Evolutionary conservation across 2,797 vertebrate species (phyloP), one percentile per base, ranked within the genome.

Genomic region (Trachurus trachurus): DNA sequence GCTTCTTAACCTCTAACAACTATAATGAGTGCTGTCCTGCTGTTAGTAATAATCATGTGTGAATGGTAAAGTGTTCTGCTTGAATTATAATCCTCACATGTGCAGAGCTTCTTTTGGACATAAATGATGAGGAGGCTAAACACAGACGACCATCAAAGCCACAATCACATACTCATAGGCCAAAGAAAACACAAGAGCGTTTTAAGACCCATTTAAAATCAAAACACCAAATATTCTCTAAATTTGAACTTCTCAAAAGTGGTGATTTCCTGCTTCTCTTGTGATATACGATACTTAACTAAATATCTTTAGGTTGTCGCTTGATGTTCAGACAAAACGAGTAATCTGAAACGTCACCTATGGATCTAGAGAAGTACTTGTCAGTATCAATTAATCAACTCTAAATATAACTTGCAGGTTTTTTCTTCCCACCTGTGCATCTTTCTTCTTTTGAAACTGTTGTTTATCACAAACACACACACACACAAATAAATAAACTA

Each of bases 91-190:
- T 40, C 64, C 22, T 60, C 57, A 68, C 65, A 39, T 53, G 21
- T 16, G 44, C 22, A 58, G 22, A 12, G 44, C 37, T 47, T 64
- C 2, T 37, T 62, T 26, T 29, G 11, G 47, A 26, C 52, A 22
- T 8, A 52, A 17, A 22, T 81, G 65, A 47, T 59, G 21, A 66
- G 15, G 37, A 66, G 50, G 37, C 40, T 61, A 64, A 63, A 71
- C 29, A 61, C 56, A 77, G 61, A 76, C 12, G 73, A 42, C 57
- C 37, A 58, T 66, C 29, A 61, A 62, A 75, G 56, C 50, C 44
- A 60, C n/a, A 2, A 74, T 78, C 57, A 78, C 26, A 81, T 60
- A 73, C 29, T 44, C 0, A 5, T 6, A 47, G 15, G 47, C 65
- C 66, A 71, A 63, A 64, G 31, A 71, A 70, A 66, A 69, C 60